A percentile compares a stretch with the other conserved stretches of the same genome.
phyloP scores from a whole-genome alignment of 2,888 invertebrate genomes.

The Andrena dorsata region DNA sequence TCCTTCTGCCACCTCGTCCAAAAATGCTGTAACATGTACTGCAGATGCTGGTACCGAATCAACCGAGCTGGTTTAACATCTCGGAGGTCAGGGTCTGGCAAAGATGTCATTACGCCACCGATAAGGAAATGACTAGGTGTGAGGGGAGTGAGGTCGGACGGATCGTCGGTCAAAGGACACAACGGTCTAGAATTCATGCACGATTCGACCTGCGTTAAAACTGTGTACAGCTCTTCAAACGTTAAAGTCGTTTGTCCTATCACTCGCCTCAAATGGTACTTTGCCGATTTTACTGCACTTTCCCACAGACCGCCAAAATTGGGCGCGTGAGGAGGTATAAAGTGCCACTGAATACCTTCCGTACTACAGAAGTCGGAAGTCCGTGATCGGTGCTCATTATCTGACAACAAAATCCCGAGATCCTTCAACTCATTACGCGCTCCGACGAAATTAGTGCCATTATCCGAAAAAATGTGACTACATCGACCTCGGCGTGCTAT shows the following conservation, averaged over 20 bases:
- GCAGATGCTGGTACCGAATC: background rate
- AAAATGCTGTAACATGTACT: no score
- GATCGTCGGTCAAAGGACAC: background rate
- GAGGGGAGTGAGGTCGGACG: background rate
- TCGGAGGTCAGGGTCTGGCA: background rate
- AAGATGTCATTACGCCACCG: background rate
- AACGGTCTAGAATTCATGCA: constrained; percentile 17
- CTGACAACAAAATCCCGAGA: constrained; percentile 1
- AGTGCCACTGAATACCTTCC: background rate
- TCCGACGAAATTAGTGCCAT: background rate
- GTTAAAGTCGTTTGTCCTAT: no score
- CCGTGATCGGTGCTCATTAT: background rate
- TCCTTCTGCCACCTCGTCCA: constrained; percentile 17
- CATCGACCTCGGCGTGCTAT: background rate
- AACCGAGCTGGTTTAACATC: background rate
- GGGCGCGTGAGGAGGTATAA: background rate
- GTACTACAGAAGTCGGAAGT: background rate
- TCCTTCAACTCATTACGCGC: background rate
- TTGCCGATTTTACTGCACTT: constrained; percentile 1
- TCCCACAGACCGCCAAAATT: constrained; percentile 13
- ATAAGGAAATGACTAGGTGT: constrained; percentile 24
- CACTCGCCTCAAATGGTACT: background rate
- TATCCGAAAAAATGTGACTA: background rate
- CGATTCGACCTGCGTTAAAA: constrained; percentile 11
- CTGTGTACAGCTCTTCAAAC: no score